phyloP scores from a whole-genome alignment of 2,797 vertebrate genomes.

The Craterocephalus amniculus region DNA sequence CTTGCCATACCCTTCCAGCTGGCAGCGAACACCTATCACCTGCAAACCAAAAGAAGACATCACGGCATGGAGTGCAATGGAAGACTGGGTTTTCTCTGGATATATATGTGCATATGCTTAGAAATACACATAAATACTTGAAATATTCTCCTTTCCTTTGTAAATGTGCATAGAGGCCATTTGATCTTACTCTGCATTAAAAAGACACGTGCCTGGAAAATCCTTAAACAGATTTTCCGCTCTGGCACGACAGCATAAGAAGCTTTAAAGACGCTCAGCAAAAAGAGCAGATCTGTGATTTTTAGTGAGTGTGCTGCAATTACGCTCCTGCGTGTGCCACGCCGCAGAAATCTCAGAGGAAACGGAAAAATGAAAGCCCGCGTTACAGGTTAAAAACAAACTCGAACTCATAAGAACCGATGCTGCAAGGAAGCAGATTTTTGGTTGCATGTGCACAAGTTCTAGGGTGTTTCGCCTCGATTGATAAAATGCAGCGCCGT shows the following conservation, averaged over 20 bases:
- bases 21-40: conserved; percentile 24
- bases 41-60: conserved; percentile 13
- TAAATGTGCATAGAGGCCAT: neutral
- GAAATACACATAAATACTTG: neutral
- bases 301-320: conserved; percentile 12
- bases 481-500: neutral
- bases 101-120: neutral
- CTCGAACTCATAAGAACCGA: neutral
- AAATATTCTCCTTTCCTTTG: neutral
- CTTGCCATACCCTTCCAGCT: conserved; percentile 51
- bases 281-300: conserved; percentile 15
- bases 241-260: neutral
- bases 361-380: conserved; percentile 21
- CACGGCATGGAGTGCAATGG: neutral
- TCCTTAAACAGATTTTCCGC: conserved; percentile 19
- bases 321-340: neutral
- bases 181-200: conserved; percentile 22
- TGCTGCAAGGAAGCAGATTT: conserved; percentile 12
- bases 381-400: conserved; percentile 5
- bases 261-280: conserved; percentile 33
- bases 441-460: neutral
- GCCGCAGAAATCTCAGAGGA: conserved; percentile 16
- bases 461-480: neutral
- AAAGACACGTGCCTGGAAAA: conserved; percentile 7
- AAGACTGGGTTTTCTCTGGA: neutral